A percentile compares a stretch with the other conserved stretches of the same genome.
phyloP scores from a whole-genome alignment of 2,888 invertebrate species.

The Lacanobia oleracea region DNA sequence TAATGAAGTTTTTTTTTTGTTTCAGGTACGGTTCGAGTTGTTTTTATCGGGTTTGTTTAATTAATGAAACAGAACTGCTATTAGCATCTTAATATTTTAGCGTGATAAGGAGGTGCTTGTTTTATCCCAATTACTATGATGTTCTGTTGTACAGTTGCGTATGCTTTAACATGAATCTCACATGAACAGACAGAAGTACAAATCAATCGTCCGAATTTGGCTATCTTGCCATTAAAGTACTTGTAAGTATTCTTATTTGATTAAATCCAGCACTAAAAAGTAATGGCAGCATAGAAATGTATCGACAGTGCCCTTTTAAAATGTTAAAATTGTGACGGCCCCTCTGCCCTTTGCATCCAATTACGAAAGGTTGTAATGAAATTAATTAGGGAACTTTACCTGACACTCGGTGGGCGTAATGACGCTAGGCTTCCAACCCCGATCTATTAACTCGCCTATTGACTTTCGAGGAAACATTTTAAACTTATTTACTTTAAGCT shows the following conservation, averaged over 20 bases:
- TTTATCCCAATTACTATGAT: not conserved
- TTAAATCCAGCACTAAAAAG: slow-evolving; percentile 13
- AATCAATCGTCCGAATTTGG: not conserved
- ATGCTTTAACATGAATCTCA: not conserved
- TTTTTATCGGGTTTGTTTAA: slow-evolving; percentile 14
- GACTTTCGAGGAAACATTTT: slow-evolving; percentile 34
- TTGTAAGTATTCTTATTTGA: not conserved
- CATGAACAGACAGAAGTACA: not conserved
- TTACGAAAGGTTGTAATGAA: slow-evolving; percentile 59
- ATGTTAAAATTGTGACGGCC: slow-evolving; percentile 50
- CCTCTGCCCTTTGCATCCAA: slow-evolving; percentile 57
- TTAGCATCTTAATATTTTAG: not conserved
- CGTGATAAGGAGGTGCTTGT: not conserved
- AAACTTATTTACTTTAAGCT: slow-evolving; percentile 17
- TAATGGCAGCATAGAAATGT: slow-evolving; percentile 19
- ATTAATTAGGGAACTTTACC: slow-evolving; percentile 67
- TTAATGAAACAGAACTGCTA: not conserved
- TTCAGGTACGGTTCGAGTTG: slow-evolving; percentile 46
- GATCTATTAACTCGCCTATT: slow-evolving; percentile 39
- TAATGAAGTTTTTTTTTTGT: slow-evolving; percentile 38
- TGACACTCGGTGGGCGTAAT: slow-evolving; percentile 51
- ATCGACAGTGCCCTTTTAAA: slow-evolving; percentile 44
- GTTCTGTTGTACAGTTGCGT: not conserved
- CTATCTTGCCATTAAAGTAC: not conserved
- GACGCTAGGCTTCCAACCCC: slow-evolving; percentile 37